Evolutionary conservation across 2,888 invertebrate genomes (phyloP), one percentile per base, ranked within the genome.

Genomic region (Phaonia tiefii): DNA sequence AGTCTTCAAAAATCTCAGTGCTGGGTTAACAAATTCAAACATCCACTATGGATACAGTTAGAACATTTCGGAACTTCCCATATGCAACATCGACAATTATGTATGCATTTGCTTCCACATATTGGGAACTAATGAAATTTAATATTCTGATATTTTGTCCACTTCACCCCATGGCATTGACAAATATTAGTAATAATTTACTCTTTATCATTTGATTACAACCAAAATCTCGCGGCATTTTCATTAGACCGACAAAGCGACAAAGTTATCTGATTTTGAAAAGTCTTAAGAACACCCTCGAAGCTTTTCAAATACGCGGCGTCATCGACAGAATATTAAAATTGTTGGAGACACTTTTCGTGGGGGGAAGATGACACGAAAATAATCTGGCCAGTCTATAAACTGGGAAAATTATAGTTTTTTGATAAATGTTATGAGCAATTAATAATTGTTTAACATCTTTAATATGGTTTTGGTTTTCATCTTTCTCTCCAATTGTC

Each of bases 401-500:
- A 51, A 22, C 11, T 31, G 31, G 51, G 37, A 67, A 31, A 67
- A 67, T 67, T 51, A 67, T 22, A 1, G 20, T 49, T 22, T 77
- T 76, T 84, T 84, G 83, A 84, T 84, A 85, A 85, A 84, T 85
- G 84, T 85, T 84, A 84, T 83, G 84, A 85, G 79, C 84, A 83
- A 84, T 85, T 85, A 85, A 85, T 85, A 85, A 85, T 84, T 85
- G 82, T 85, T 85, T 74, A 73, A 71, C 56, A 44, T 71, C 74
- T 60, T 65, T 26, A 51, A 37, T 69, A 42, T 75, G 15, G 58
- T 66, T 65, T 75, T 39, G 54, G 37, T 44, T 44, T 20, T 26
- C 60, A 22, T 31, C 70, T 63, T 63, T 69, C 13, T 46, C n/a
- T 37, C 22, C 56, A 39, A 0, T n/a, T 17, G 20, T 11, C 54